Evolutionary conservation across 1,140 invertebrate genomes (phyloP), one percentile per base, ranked within the genome.

Genomic region (Drosophila obscura): DNA sequence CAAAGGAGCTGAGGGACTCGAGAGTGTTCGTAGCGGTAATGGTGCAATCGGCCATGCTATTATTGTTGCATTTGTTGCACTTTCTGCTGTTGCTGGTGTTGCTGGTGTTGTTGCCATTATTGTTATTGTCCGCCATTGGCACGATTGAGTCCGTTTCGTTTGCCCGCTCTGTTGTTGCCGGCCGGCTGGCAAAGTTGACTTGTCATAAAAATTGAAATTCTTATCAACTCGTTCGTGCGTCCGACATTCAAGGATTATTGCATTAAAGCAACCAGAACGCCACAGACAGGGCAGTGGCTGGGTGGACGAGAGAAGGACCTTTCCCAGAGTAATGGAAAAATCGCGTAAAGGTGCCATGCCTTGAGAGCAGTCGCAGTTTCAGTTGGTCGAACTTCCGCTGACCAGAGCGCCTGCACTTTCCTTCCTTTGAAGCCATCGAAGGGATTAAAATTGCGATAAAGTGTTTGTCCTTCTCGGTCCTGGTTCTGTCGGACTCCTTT

Each of bases 161-260:
- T 67, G 64, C 45, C 67, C 58, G 51, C 65, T 69, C 51, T 57
- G 60, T 52, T 85, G 51, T 53, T 65, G 53, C 48, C 49, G 35
- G 53, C 48, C 48, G 43, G 46, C 49, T 45, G 63, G 80, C 67
- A 66, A 73, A 78, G 76, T 88, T 83, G 84, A 88, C 84, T 88
- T 89, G 83, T 89, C 83, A 83, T 88, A 88, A 88, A 88, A 88
- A 88, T 88, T 88, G 83, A 88, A 88, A 88, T 84, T 88, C 84
- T 88, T 88, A 88, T 88, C 83, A 88, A 88, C 73, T 89, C 84
- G 80, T 83, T 81, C 80, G 84, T 83, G 84, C 80, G 72, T 87
- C 80, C 67, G 73, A 83, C 76, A 73, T 77, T 79, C 72, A 67
- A 88, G 83, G 83, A 88, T 88, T 89, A 88, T 88, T 88, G 83